phyloP scores from a whole-genome alignment of 2,797 vertebrate genomes.

The Masticophis lateralis region DNA sequence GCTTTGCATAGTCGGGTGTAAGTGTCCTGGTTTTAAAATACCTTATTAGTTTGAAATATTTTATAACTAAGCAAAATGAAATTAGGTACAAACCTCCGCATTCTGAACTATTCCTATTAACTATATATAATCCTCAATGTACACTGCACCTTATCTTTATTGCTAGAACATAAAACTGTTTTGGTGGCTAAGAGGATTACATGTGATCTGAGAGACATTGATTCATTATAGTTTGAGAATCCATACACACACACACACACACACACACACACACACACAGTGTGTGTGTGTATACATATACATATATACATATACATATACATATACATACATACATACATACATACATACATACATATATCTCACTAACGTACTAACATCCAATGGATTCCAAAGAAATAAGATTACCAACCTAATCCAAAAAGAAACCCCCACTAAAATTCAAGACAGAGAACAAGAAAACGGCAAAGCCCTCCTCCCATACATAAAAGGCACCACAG shows the following conservation, averaged over 20 bases:
- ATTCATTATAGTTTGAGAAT: not conserved
- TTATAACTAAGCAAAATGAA: not conserved
- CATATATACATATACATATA: too few species aligned
- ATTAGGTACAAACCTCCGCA: not conserved
- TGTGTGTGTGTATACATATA: too few species aligned
- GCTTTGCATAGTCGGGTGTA: not conserved
- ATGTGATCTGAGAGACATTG: not conserved
- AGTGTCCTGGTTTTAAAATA: not conserved
- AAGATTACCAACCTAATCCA: too few species aligned
- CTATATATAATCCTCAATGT: not conserved
- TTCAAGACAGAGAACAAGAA: too few species aligned
- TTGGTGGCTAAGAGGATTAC: not conserved
- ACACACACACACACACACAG: too few species aligned
- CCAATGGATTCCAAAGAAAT: too few species aligned
- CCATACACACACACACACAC: rapidly evolving
- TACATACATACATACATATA: too few species aligned
- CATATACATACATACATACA: not conserved
- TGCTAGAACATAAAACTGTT: not conserved
- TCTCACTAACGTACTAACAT: too few species aligned
- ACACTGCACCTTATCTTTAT: not conserved
- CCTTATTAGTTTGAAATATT: not conserved
- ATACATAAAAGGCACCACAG: too few species aligned
- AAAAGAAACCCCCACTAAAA: too few species aligned
- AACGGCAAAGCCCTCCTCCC: too few species aligned
- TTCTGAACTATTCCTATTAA: not conserved